Conservation (phyloP, 2,113 vertebrate genomes). For the Festucalex cinctus region DNA sequence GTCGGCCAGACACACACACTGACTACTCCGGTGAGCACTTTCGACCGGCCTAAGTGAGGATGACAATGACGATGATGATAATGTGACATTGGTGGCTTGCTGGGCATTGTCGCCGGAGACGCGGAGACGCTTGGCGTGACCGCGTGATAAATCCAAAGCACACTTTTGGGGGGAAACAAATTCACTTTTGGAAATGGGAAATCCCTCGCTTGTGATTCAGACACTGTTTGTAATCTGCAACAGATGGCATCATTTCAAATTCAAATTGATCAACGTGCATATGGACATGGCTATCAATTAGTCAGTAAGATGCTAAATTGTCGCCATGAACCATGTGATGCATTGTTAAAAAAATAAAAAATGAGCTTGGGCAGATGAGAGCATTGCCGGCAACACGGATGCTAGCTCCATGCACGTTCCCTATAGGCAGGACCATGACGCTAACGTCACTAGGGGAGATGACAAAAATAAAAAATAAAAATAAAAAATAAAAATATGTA, state of each 20-base stretch:
- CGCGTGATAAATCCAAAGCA: background rate
- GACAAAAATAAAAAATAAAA: too few relatives aligned
- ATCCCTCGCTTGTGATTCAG: background rate
- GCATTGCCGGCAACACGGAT: background rate
- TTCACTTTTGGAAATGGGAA: background rate
- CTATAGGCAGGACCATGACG: background rate
- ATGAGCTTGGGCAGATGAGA: background rate
- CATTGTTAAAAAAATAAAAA: background rate
- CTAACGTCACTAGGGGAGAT: too few relatives aligned
- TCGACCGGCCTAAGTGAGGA: conserved; percentile 45
- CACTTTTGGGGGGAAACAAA: background rate
- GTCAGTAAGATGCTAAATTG: background rate
- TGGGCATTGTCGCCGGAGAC: background rate
- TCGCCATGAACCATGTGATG: background rate
- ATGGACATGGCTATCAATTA: background rate
- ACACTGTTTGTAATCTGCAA: background rate
- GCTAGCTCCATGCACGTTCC: background rate
- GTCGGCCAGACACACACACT: conserved; percentile 9
- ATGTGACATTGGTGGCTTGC: background rate
- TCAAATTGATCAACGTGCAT: background rate
- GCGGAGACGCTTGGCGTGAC: background rate
- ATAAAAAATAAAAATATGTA: too few relatives aligned
- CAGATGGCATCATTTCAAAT: background rate
- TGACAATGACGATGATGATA: background rate
- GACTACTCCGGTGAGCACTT: conserved; percentile 32